Percentiles rank a stretch among this genome's conserved stretches.
Evolutionary conservation across 2,797 vertebrate genomes (phyloP).

Genomic region (Helarctos malayanus): DNA sequence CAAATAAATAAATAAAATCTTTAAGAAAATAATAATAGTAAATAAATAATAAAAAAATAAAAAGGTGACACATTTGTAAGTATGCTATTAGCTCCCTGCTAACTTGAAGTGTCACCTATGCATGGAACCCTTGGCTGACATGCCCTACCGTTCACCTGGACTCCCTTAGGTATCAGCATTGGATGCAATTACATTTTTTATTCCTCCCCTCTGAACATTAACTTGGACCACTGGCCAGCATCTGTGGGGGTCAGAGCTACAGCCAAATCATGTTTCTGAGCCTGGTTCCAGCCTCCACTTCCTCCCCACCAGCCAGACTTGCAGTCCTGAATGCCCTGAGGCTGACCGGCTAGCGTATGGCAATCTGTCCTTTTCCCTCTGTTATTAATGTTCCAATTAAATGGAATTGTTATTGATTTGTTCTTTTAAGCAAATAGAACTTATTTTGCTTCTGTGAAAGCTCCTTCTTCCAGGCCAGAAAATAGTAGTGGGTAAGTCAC

Average conservation of each 20-base stretch:
- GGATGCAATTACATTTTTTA: background rate
- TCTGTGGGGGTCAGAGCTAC: background rate
- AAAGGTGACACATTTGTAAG: background rate
- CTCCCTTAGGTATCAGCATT: background rate
- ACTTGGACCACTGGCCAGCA: background rate
- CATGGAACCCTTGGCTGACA: background rate
- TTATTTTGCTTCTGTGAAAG: conserved; percentile 37
- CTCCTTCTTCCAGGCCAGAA: background rate
- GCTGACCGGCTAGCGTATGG: background rate
- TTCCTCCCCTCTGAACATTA: background rate
- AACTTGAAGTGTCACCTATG: background rate
- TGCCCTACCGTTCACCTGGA: background rate
- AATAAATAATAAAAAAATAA: background rate
- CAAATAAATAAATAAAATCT: too few relatives aligned
- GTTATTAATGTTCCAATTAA: background rate
- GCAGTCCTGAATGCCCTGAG: background rate
- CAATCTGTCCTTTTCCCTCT: background rate
- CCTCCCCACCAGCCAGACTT: background rate
- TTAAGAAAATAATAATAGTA: too few relatives aligned
- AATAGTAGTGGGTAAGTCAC: background rate
- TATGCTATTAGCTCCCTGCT: background rate
- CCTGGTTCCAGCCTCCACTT: background rate
- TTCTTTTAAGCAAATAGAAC: conserved; percentile 36
- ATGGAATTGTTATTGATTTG: conserved; percentile 38
- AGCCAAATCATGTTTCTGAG: background rate